A percentile compares a stretch with the other conserved stretches of the same genome.
These are phyloP conservation scores for Drosophila algonquin DNA, from an alignment of 2,888 invertebrate species.

Conservation along the genomic window DNA sequence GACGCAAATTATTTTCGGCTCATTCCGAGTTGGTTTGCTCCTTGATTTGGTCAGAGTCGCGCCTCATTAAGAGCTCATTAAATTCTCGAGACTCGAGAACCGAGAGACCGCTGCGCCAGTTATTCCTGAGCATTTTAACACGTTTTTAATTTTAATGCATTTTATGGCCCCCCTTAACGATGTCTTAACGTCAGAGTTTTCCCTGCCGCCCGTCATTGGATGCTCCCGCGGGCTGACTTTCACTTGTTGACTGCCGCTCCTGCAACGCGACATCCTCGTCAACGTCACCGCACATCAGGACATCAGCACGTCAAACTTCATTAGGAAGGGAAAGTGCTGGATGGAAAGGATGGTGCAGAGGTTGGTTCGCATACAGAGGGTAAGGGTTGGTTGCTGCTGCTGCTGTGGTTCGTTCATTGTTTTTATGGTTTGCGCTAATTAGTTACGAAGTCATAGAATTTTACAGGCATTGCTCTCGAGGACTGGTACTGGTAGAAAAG, in stretches of 20 bases:
- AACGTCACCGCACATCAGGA: constrained; percentile 62
- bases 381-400: constrained; percentile 36
- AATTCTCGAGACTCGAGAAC: constrained; percentile 43
- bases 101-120: constrained; percentile 34
- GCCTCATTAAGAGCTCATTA: constrained; percentile 72
- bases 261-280: constrained; percentile 46
- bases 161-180: constrained; percentile 73
- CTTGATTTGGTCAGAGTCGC: constrained; percentile 36
- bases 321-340: constrained; percentile 49
- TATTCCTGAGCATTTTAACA: constrained; percentile 74
- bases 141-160: constrained; percentile 81
- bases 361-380: constrained; percentile 13
- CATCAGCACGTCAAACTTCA: constrained; percentile 72
- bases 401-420: constrained; percentile 65
- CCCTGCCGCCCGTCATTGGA: constrained; percentile 26
- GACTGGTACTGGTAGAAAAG: constrained; percentile 40
- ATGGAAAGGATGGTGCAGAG: constrained; percentile 8
- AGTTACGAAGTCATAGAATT: constrained; percentile 82
- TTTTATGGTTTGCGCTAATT: constrained; percentile 82
- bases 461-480: constrained; percentile 69
- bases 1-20: constrained; percentile 55
- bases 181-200: constrained; percentile 25
- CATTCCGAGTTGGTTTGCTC: constrained; percentile 14
- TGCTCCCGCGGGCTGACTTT: constrained; percentile 54
- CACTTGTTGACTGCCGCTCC: constrained; percentile 68